Percentiles rank a stretch among this genome's conserved stretches.
Evolutionary conservation across 1,140 invertebrate species (phyloP).

Genomic region (Drosophila cardini): DNA sequence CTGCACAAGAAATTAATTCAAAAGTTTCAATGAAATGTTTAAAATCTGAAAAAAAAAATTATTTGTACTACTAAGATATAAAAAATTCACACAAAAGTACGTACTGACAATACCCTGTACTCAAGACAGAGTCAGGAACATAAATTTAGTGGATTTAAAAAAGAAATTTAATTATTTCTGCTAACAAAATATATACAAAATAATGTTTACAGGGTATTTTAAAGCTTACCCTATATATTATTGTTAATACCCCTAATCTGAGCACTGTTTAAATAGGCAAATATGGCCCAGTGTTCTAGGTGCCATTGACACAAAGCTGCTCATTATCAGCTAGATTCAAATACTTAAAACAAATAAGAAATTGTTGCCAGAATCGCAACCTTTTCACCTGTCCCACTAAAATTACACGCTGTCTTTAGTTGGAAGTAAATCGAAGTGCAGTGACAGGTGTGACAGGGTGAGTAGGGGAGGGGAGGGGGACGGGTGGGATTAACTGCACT

Average conservation of each 20-base stretch:
- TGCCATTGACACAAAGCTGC: constrained; percentile 29
- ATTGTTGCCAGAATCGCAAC: constrained; percentile 24
- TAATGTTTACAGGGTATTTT: neutral
- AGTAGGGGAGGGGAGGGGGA: neutral
- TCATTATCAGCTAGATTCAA: constrained; percentile 53
- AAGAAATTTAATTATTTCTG: neutral
- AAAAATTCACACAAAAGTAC: too few relatives aligned
- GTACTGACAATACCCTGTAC: too few relatives aligned
- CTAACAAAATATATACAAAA: neutral
- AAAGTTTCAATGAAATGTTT: too few relatives aligned
- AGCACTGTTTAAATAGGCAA: constrained; percentile 16
- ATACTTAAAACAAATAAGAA: constrained; percentile 55
- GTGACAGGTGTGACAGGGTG: constrained; percentile 30
- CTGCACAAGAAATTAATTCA: too few relatives aligned
- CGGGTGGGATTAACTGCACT: constrained; percentile 31
- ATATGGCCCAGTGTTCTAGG: constrained; percentile 32
- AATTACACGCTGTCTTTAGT: constrained; percentile 2
- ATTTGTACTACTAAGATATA: too few relatives aligned
- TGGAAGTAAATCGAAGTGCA: constrained; percentile 37
- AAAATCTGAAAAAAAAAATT: too few relatives aligned
- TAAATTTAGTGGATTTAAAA: neutral
- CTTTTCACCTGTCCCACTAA: constrained; percentile 3
- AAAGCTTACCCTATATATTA: neutral
- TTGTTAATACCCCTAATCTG: constrained; percentile 24
- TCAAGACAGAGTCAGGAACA: too few relatives aligned